A percentile compares a stretch with the other conserved stretches of the same genome.
Conservation (phyloP, 1,140 invertebrate genomes). For the Brachystomella parvula region DNA sequence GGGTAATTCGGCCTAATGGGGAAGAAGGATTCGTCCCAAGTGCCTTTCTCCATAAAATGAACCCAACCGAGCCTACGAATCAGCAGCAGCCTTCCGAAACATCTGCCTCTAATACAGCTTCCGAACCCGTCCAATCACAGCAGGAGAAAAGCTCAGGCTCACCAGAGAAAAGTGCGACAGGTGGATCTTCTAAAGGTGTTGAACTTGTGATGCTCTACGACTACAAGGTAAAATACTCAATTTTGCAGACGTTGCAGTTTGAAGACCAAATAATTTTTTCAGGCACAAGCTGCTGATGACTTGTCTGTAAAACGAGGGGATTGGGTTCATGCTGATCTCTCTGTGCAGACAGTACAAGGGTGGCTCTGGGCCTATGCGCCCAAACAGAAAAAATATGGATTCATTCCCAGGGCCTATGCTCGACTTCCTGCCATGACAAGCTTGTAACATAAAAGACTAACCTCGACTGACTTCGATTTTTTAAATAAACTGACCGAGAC, state of each 20-base stretch:
- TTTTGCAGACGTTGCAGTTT: background rate
- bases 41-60: slow-evolving; percentile 53
- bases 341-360: slow-evolving; percentile 84
- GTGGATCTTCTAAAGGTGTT: slow-evolving; percentile 54
- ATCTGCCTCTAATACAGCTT: background rate
- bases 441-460: slow-evolving; percentile 7
- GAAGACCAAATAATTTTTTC: slow-evolving; percentile 28
- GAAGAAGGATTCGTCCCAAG: slow-evolving; percentile 93
- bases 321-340: slow-evolving; percentile 88
- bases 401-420: slow-evolving; percentile 89
- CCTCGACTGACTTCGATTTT: no score
- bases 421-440: slow-evolving; percentile 80
- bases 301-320: slow-evolving; percentile 79
- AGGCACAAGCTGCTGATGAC: slow-evolving; percentile 85
- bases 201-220: slow-evolving; percentile 90
- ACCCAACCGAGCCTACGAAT: background rate
- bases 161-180: background rate
- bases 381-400: slow-evolving; percentile 84
- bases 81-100: background rate
- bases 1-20: slow-evolving; percentile 82
- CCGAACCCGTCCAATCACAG: background rate
- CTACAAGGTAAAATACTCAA: slow-evolving; percentile 60
- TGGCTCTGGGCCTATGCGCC: slow-evolving; percentile 93
- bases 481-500: no score
- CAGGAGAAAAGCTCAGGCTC: background rate